phyloP scores from a whole-genome alignment of 2,797 vertebrate genomes.

The Rousettus madagascariensis region DNA sequence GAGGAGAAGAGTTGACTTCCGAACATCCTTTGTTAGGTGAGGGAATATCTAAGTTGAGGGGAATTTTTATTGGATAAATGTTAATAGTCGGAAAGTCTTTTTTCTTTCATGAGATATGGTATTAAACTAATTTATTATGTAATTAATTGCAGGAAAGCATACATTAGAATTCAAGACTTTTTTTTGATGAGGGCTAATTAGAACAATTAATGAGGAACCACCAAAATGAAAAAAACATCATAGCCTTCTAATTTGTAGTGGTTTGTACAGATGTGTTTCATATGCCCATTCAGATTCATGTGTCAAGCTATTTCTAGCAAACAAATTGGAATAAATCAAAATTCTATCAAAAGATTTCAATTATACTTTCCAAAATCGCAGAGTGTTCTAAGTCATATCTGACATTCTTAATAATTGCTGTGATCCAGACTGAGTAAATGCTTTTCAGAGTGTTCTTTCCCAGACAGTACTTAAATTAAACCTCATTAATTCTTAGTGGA shows the following conservation, averaged over 20 bases:
- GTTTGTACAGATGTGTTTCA: constrained; percentile 10
- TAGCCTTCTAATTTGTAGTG: neutral
- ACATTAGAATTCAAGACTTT: neutral
- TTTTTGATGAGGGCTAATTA: neutral
- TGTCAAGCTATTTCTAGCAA: constrained; percentile 19
- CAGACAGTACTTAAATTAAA: constrained; percentile 2
- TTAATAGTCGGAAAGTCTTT: neutral
- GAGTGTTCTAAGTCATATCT: neutral
- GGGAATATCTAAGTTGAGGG: constrained; percentile 3
- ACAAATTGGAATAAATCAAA: constrained; percentile 35
- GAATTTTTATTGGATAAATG: neutral
- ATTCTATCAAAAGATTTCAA: neutral
- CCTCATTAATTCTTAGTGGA: neutral
- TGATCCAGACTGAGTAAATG: neutral
- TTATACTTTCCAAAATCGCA: constrained; percentile 13
- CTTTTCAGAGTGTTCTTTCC: constrained; percentile 14
- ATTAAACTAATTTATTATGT: constrained; percentile 41
- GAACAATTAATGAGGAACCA: neutral
- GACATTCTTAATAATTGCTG: neutral
- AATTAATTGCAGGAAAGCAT: neutral
- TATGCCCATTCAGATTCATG: neutral
- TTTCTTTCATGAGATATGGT: neutral
- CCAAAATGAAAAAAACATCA: constrained; percentile 25
- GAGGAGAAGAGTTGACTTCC: constrained; percentile 83
- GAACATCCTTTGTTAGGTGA: constrained; percentile 87